These are phyloP conservation scores for Tetraneura akinire DNA, from an alignment of 1,140 invertebrate species.

Conservation along the genomic window DNA sequence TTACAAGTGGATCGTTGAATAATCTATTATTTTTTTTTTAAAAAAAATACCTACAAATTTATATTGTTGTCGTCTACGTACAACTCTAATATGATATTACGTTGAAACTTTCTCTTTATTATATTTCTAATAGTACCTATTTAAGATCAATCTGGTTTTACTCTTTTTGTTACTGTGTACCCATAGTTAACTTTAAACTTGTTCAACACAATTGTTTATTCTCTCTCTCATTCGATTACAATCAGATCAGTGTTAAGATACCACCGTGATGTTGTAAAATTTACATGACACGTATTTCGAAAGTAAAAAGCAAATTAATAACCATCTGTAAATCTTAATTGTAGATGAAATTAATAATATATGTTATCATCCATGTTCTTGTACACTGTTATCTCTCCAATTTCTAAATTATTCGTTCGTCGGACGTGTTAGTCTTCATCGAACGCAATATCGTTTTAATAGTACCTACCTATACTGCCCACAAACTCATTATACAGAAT, in stretches of 20 bases:
- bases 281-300: not conserved
- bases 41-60: no score
- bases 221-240: no score
- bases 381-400: not conserved
- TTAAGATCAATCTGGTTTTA: not conserved
- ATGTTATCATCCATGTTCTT: not conserved
- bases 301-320: not conserved
- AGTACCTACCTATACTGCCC: not conserved
- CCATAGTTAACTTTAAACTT: not conserved
- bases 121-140: not conserved
- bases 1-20: no score
- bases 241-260: not conserved
- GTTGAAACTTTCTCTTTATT: not conserved
- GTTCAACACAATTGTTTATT: not conserved
- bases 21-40: no score
- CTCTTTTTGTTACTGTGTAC: not conserved
- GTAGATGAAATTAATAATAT: not conserved
- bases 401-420: slow-evolving; percentile 13
- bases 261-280: not conserved
- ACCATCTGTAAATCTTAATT: not conserved
- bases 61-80: no score
- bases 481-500: slow-evolving; percentile 9
- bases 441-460: not conserved
- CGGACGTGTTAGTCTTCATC: not conserved
- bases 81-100: not conserved